Base-by-base conservation (phyloP, 2,797 vertebrate genomes). In the Enteromius treurensis region DNA sequence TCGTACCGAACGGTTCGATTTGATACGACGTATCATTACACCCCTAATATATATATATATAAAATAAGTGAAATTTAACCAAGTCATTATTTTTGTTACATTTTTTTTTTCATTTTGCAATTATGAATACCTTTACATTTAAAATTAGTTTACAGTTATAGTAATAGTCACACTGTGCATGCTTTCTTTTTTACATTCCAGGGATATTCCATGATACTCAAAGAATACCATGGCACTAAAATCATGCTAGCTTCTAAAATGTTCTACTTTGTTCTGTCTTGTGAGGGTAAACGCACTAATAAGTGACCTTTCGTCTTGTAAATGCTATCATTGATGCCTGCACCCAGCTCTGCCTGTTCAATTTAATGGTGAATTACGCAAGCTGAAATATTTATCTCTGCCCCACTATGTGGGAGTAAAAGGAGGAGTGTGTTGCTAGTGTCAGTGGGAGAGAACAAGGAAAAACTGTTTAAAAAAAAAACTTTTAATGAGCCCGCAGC, bases 401-500 rank as follows among this genome's bases (percentile, higher is more conserved):
- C 71, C 45, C 37, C 58, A 42, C 42, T 79, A 40, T 47, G 71
- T 37, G 73, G 64, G 80, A 81, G 58, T 53, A 19, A 60, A 80
- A 73, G 77, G 23, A 80, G 23, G 23, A 79, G 32, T 45, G 19
- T 55, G 76, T 75, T 45, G 32, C 47, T 49, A 64, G 49, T 70
- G 55, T 70, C 81, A 34, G 77, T 76, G 53, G 34, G 79, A 79
- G 58, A 74, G 74, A 79, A 67, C 42, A 40, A 19, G 81, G 60
- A 75, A 51, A 77, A 73, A 62, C 1, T 4, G 65, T 37, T 19
- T 45, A 45, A 58, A 71, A 68, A 76, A 42, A 73, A 77, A 67
- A 80, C 80, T 84, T 86, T 88, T 88, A 87, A 87, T 84, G 84
- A 88, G 86, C 68, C 86, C 67, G 42, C 79, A 84, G 87, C 79